Evolutionary conservation across 2,888 invertebrate genomes (phyloP).

Genomic region (Odontomyia ornata): DNA sequence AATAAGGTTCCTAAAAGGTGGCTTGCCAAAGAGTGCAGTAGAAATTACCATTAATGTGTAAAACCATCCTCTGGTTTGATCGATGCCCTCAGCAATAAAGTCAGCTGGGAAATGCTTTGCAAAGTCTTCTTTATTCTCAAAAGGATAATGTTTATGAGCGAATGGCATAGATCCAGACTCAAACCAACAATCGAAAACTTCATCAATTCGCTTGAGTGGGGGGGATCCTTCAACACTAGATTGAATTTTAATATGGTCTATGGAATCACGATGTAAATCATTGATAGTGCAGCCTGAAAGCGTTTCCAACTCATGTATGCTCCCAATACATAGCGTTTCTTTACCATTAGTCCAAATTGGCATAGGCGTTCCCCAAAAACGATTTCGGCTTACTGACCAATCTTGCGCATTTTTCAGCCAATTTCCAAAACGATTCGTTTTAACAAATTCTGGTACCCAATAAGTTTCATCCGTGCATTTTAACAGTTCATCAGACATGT

Average conservation of each 20-base stretch:
- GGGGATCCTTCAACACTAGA: slow-evolving; percentile 84
- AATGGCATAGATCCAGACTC: slow-evolving; percentile 99
- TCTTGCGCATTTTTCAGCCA: slow-evolving; percentile 97
- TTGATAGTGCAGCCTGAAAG: slow-evolving; percentile 83
- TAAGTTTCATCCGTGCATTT: slow-evolving; percentile 86
- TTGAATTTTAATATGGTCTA: slow-evolving; percentile 93
- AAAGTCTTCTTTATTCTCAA: slow-evolving; percentile 89
- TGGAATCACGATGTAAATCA: slow-evolving; percentile 94
- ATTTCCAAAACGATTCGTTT: slow-evolving; percentile 97
- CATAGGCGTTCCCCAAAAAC: slow-evolving; percentile 99
- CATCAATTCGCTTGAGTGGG: slow-evolving; percentile 82
- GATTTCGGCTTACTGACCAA: slow-evolving; percentile 92
- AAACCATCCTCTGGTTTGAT: slow-evolving; percentile 98
- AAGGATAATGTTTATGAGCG: slow-evolving; percentile 95
- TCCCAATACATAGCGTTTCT: slow-evolving; percentile 94
- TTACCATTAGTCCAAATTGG: slow-evolving; percentile 95
- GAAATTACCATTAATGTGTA: slow-evolving; percentile 96
- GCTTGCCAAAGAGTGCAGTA: slow-evolving; percentile 92
- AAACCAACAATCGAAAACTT: slow-evolving; percentile 99
- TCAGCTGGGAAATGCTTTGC: slow-evolving; percentile 95
- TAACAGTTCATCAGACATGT: slow-evolving; percentile 82
- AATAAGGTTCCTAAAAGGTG: slow-evolving; percentile 97
- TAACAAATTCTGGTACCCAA: slow-evolving; percentile 99
- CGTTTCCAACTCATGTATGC: slow-evolving; percentile 87
- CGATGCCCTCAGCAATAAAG: slow-evolving; percentile 99